Conservation (phyloP, 1,140 invertebrate genomes). For the Laodelphax striatellus region DNA sequence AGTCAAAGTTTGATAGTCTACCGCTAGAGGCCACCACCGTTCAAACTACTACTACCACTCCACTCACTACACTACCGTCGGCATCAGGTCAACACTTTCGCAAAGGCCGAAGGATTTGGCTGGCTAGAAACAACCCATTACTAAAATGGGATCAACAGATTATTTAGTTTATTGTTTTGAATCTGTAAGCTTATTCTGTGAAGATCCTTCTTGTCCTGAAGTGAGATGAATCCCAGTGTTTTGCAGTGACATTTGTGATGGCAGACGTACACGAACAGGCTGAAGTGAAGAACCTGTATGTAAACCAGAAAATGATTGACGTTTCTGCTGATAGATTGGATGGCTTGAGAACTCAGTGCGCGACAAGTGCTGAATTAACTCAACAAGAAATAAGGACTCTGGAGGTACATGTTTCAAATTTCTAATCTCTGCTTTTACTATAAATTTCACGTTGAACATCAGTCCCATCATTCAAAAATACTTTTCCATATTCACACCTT, state of each 20-base stretch:
- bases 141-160: too few species aligned
- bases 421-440: not conserved
- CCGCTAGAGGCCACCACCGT: too few species aligned
- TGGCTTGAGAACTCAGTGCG: conserved; percentile 82
- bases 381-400: conserved; percentile 89
- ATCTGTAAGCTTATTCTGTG: too few species aligned
- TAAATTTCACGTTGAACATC: not conserved
- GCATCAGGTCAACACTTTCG: too few species aligned
- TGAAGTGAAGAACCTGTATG: conserved; percentile 17
- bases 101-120: too few species aligned
- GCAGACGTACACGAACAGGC: conserved; percentile 21
- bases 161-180: too few species aligned
- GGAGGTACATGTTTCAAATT: conserved; percentile 49
- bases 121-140: too few species aligned
- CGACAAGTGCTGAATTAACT: conserved; percentile 80
- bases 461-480: too few species aligned
- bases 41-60: too few species aligned
- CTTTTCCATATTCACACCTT: too few species aligned
- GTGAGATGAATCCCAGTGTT: not conserved
- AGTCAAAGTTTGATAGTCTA: too few species aligned
- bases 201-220: not conserved
- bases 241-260: conserved; percentile 12
- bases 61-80: too few species aligned
- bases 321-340: conserved; percentile 84
- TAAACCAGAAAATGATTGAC: conserved; percentile 81